These are phyloP conservation scores for Aphelinus atriplicis DNA, from an alignment of 1,140 invertebrate genomes.

Conservation along the genomic window DNA sequence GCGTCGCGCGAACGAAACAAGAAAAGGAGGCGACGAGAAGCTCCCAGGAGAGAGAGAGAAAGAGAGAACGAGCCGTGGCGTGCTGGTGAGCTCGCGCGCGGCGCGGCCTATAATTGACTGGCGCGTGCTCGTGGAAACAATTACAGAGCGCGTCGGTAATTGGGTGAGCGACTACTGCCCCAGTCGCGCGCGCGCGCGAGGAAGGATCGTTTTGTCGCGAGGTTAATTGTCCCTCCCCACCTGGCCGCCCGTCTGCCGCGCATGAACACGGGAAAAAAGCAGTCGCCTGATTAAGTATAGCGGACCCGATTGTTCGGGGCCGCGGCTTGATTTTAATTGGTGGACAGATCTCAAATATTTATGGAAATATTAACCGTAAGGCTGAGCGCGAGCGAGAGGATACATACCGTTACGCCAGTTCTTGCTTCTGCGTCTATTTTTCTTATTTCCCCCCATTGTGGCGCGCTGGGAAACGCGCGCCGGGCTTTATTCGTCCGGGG, in stretches of 20 bases:
- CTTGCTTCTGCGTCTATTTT: background rate
- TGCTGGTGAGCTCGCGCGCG: background rate
- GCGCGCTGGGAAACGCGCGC: too few relatives aligned
- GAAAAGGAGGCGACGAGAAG: too few relatives aligned
- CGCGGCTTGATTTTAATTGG: conserved; percentile 29
- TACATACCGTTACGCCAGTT: conserved; percentile 22
- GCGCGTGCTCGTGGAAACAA: conserved; percentile 12
- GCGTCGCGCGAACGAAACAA: too few relatives aligned
- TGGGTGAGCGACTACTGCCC: conserved; percentile 27
- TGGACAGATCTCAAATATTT: conserved; percentile 29
- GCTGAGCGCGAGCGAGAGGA: conserved; percentile 22
- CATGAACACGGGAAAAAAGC: too few relatives aligned
- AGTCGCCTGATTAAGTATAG: conserved; percentile 13
- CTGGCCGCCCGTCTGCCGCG: too few relatives aligned
- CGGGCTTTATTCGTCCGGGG: too few relatives aligned
- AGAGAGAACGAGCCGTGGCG: too few relatives aligned
- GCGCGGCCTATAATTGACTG: conserved; percentile 13
- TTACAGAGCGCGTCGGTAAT: conserved; percentile 23
- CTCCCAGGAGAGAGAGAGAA: too few relatives aligned
- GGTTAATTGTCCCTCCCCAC: conserved; percentile 14
- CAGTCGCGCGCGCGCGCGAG: conserved; percentile 4
- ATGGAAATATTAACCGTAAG: conserved; percentile 35
- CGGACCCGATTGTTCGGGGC: too few relatives aligned
- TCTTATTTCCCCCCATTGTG: background rate
- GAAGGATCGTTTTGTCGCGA: conserved; percentile 2